Base-by-base conservation (phyloP, 2,888 invertebrate species). In the Meloe dianella region DNA sequence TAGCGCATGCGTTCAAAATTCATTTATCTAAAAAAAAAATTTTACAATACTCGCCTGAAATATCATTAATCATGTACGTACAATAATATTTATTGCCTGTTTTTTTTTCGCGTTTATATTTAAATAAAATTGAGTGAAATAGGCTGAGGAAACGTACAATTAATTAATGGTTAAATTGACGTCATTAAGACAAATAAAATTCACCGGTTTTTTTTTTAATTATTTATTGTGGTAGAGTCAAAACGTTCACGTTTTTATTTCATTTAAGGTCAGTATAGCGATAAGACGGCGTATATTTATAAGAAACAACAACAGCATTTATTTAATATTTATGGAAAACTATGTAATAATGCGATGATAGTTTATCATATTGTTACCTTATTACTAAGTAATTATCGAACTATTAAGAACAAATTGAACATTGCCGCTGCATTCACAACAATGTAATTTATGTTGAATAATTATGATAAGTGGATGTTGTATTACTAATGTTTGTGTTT, bases 1-100 rank as follows among this genome's bases (percentile, higher is more conserved):
- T 38, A n/a, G 60, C 67, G 67, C 67, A 64, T 67, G 67, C 67
- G 67, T 47, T 32, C 2, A 20, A 27, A 10, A 57, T n/a, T 27
- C 17, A 17, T 41, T 41, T 17, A 41, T 17, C 27, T 27, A 3
- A 27, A 27, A 27, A 27, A n/a, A 38, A 38, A n/a, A 38, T 14
- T 5, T 38, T 14, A 38, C 4, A n/a, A n/a, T n/a, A n/a, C n/a
- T n/a, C n/a, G n/a, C n/a, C n/a, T n/a, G n/a, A n/a, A n/a, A n/a
- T n/a, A n/a, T n/a, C n/a, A 9, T 32, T 9, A 32, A 32, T 32
- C 2, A 32, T 57, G 4, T 60, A 27, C 27, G 27, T 27, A 27
- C 4, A 3, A 35, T 57, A 51, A n/a, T n/a, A n/a, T n/a, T n/a
- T 20, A 60, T 65, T 60, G 35, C 29, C 8, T 64, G 35, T 30